Evolutionary conservation across 2,888 invertebrate species (phyloP), one percentile per base, ranked within the genome.

Genomic region (Muscina levida): DNA sequence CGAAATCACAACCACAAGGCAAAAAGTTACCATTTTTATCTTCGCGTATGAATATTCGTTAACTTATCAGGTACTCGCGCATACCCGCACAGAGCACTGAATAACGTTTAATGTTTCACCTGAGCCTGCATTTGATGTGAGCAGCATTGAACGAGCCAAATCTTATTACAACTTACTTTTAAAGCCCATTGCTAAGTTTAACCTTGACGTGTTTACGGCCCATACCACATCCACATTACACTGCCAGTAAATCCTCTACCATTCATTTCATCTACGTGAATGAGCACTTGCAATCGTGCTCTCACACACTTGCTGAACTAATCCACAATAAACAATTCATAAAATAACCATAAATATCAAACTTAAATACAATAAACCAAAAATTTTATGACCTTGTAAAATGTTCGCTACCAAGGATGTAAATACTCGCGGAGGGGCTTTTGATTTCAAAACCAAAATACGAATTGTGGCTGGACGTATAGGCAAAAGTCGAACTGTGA

Each of bases 361-460:
- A 70, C 75, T 76, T 56, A 48, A 68, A 65, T 37, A 48, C 46
- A 70, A 79, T 72, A 79, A 79, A 76, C 26, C 57, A 72, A 62
- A 22, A n/a, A 56, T 79, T 75, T 72, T 79, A 79, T 72, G 68
- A 72, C 59, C 72, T 72, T 70, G 72, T 76, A 65, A 79, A 76
- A 37, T 68, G 11, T 26, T 37, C 42, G 19, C 62, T 48, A 22
- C 62, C 19, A 22, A 57, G 57, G 57, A 8, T 31, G 8, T 31
- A 5, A 15, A 10, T 59, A 13, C 62, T 13, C 5, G 22, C 19
- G 1, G 31, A n/a, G 22, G 59, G 59, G 22, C 62, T 11, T 62
- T 62, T 22, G 22, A 39, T 15, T 19, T 62, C 62, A 22, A 62
- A 11, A 39, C 59, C 15, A n/a, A n/a, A 2, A 56, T 11, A 26